Evolutionary conservation across 2,888 invertebrate genomes (phyloP), one percentile per base, ranked within the genome.

Genomic region (Lycaena phlaeas): DNA sequence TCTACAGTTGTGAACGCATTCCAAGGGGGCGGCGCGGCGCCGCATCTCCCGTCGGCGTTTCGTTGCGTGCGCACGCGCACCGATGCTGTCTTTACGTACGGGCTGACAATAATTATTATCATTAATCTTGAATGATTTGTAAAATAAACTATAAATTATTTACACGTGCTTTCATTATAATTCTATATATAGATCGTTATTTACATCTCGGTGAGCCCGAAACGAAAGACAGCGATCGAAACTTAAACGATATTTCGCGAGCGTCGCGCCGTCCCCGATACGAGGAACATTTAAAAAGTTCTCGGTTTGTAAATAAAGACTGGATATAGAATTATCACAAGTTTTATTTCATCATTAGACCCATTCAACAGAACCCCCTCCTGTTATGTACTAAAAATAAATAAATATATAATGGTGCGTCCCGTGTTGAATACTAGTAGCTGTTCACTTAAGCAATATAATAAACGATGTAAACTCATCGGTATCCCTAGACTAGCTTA

Each of bases 1-100:
- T 11, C 45, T 50, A 49, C 49, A 51, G 48, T 49, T 47, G 51
- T 49, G 44, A 59, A 61, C 64, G 69, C 70, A 70, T 71, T 71
- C 71, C 71, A 70, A 56, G 58, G 59, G 61, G 58, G 30, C 31
- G 31, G 18, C 30, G 31, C 15, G 6, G 28, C 28, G 14, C 27
- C 5, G n/a, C 10, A 10, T 7, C 12, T 12, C 12, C 25, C n/a
- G 22, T 5, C 2, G 7, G 22, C 22, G 22, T 22, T 22, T 5
- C 22, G 22, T 22, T 5, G 5, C 5, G 22, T 22, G 9, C 22
- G 22, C 22, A 5, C 6, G 22, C 9, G 22, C 7, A n/a, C n/a
- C n/a, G n/a, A n/a, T n/a, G n/a, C n/a, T n/a, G n/a, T n/a, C n/a
- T n/a, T n/a, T n/a, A n/a, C n/a, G n/a, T n/a, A n/a, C n/a, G n/a